Conservation (phyloP, 2,888 invertebrate genomes). For the Lymantria dispar region DNA sequence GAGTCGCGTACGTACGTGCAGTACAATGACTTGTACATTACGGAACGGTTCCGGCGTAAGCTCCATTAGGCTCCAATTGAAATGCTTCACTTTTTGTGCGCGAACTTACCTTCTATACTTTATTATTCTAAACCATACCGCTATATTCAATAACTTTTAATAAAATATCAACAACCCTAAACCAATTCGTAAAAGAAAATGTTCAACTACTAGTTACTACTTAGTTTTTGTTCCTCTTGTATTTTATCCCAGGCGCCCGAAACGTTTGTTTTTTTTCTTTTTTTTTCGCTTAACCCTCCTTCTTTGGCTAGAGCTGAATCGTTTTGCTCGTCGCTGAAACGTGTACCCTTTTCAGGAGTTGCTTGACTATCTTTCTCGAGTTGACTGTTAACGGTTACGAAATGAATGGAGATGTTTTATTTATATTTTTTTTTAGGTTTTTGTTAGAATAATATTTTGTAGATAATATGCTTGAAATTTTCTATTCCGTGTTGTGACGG, state of each 20-base stretch:
- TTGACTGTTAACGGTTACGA: conserved; percentile 60
- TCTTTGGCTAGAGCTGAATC: conserved; percentile 54
- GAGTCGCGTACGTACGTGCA: too few relatives aligned
- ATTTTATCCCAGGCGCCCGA: conserved; percentile 64
- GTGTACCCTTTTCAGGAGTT: conserved; percentile 81
- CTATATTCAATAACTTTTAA: conserved; percentile 1
- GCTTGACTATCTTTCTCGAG: conserved; percentile 78
- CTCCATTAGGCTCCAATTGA: too few relatives aligned
- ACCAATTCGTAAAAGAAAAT: conserved; percentile 60
- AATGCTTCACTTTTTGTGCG: too few relatives aligned
- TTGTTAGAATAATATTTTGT: background rate
- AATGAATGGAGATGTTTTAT: conserved; percentile 44
- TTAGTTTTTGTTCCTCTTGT: conserved; percentile 69
- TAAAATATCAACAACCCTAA: conserved; percentile 13
- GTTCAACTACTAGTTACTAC: conserved; percentile 54
- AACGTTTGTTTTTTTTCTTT: conserved; percentile 49
- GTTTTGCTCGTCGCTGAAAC: conserved; percentile 69
- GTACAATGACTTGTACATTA: too few relatives aligned
- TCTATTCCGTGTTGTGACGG: too few relatives aligned
- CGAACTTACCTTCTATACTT: too few relatives aligned
- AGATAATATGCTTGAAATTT: too few relatives aligned
- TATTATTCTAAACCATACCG: too few relatives aligned
- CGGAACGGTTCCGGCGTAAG: too few relatives aligned
- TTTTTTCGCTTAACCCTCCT: conserved; percentile 43
- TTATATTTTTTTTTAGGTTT: conserved; percentile 3